Base-by-base conservation (phyloP, 2,888 invertebrate species). In the Saturnia japonica region DNA sequence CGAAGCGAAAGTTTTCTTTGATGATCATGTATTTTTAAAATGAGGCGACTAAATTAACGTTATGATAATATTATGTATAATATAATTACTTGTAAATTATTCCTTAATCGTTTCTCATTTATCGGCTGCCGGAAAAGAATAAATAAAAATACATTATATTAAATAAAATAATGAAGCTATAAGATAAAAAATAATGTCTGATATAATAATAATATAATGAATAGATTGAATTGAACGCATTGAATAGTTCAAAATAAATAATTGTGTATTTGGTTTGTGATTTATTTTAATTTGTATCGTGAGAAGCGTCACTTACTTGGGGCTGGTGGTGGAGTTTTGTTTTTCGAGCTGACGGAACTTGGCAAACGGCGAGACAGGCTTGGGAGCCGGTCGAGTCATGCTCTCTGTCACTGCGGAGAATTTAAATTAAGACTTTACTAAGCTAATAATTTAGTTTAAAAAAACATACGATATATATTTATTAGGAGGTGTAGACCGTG, bases 291-390 rank as follows among this genome's bases (percentile, higher is more conserved):
- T 54, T 62, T 57, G 45, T 40, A 67, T 25, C 54, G 68, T n/a
- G 8, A 9, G 54, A 22, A 54, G 22, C 25, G 68, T 40, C 70
- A 89, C 95, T 96, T 95, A 98, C 97, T 97, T 97, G 91, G 97
- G 96, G 83, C 95, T 95, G 86, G 96, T 95, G 85, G 95, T 95
- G 82, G 97, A 97, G 90, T 96, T 97, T 93, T 97, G 97, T 88
- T 96, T 96, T 91, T 98, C 98, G 91, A 98, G 95, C 94, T 98
- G 97, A 89, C 97, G 96, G 95, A 98, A 98, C 95, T 98, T 98
- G 86, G 97, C 96, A 93, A 98, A 98, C 76, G 98, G 97, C 82
- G 98, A 97, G 86, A 96, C 95, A 79, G 96, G 96, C 89, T 96
- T 97, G 88, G 89, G 94, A 75, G 89, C 94, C 89, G 91, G 84